Base-by-base conservation (phyloP, 2,888 invertebrate genomes). In the Baronia brevicornis region DNA sequence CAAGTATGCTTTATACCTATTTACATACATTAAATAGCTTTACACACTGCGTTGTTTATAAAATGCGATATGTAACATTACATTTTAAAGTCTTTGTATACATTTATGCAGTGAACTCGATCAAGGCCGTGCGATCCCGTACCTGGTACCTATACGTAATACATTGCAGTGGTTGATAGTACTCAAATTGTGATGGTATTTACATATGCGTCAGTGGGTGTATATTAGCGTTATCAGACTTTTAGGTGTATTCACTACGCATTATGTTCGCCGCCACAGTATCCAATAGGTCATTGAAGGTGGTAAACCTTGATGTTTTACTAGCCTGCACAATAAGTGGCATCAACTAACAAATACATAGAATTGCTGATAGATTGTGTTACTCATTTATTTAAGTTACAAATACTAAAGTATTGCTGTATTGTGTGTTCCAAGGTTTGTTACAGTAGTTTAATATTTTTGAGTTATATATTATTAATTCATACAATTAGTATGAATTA, bases 51-150 rank as follows among this genome's bases (percentile, higher is more conserved):
- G n/a, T n/a, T n/a, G n/a, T n/a, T n/a, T n/a, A n/a, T n/a, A n/a
- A n/a, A n/a, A n/a, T n/a, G n/a, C n/a, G n/a, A n/a, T n/a, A n/a
- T n/a, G n/a, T n/a, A n/a, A n/a, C n/a, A 35, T 39, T 41, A 33
- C 24, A 12, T 4, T 23, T 9, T 17, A 11, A 28, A 36, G 57
- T 55, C 50, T 48, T 54, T 51, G n/a, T 46, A 39, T 36, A 41
- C 44, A 42, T 48, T 54, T 52, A 61, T 63, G 60, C 60, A 61
- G 63, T 65, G 72, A 70, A 63, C 65, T 59, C 47, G 54, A 64
- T 63, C 80, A 82, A 84, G 82, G 82, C 73, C 82, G 82, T 65
- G 53, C 58, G 54, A 47, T 49, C 45, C 51, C 60, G 82, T 84
- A 62, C 79, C 82, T 65, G 82, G 78, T 57, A 78, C 79, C 45